These are phyloP conservation scores for Rhineura floridana DNA, from an alignment of 2,113 vertebrate species.

Conservation along the genomic window DNA sequence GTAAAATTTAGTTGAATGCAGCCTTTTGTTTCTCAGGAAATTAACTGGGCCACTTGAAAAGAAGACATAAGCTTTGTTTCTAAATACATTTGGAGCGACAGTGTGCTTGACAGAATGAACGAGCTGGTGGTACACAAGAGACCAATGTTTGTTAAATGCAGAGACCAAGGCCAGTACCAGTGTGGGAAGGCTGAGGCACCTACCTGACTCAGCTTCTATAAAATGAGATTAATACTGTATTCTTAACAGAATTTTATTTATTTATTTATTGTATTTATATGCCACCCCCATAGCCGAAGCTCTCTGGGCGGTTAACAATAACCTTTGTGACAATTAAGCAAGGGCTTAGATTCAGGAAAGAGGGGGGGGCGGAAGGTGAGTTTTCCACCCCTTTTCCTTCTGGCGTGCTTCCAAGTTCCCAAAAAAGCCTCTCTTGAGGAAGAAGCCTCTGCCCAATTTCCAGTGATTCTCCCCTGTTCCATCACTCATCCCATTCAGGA, in stretches of 20 bases:
- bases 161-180: neutral
- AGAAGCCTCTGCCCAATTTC: neutral
- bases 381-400: neutral
- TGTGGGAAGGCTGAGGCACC: neutral
- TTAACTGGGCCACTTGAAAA: constrained; percentile 15
- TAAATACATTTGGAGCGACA: neutral
- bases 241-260: neutral
- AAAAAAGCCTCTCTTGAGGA: neutral
- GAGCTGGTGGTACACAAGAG: neutral
- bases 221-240: neutral
- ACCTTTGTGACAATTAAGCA: neutral
- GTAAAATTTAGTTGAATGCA: no score
- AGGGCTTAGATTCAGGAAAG: no score
- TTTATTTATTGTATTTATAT: no score
- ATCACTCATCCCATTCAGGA: neutral
- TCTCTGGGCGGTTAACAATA: no score
- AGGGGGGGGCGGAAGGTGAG: no score
- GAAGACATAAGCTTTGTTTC: neutral
- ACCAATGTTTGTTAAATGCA: neutral
- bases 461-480: neutral
- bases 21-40: constrained; percentile 38
- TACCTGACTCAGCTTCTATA: neutral
- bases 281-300: no score
- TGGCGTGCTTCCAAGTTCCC: neutral
- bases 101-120: neutral